phyloP scores from a whole-genome alignment of 2,888 invertebrate genomes.

The Matsumyia berberina region DNA sequence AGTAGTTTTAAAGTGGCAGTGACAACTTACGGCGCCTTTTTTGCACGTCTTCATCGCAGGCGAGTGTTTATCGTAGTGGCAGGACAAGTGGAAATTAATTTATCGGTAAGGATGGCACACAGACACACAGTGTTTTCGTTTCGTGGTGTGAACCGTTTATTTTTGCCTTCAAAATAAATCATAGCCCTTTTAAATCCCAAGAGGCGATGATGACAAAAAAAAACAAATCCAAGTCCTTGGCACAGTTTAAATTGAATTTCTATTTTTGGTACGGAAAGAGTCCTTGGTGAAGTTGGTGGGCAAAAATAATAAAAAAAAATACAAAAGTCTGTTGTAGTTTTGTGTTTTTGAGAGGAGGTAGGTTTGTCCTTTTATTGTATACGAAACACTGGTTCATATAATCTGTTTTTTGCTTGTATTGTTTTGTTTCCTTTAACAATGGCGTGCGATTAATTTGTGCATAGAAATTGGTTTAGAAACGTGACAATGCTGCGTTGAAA shows the following conservation, averaged over 20 bases:
- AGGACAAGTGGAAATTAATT: conserved; percentile 68
- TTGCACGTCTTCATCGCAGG: conserved; percentile 19
- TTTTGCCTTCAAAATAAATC: conserved; percentile 49
- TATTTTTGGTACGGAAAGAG: conserved; percentile 68
- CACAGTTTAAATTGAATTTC: conserved; percentile 76
- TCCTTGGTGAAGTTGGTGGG: conserved; percentile 70
- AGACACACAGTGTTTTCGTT: conserved; percentile 5
- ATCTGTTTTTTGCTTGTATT: conserved; percentile 21
- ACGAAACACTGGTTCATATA: conserved; percentile 53
- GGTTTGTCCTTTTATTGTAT: conserved; percentile 62
- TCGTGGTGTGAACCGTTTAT: conserved; percentile 27
- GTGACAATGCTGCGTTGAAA: not conserved
- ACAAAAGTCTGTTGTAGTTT: conserved; percentile 45
- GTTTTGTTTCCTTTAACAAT: conserved; percentile 21
- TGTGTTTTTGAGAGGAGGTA: conserved; percentile 18
- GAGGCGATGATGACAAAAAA: conserved; percentile 27
- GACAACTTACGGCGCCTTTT: conserved; percentile 64
- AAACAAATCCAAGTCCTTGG: conserved; percentile 61
- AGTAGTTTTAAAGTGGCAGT: conserved; percentile 67
- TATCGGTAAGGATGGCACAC: conserved; percentile 59
- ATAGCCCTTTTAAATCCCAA: conserved; percentile 28
- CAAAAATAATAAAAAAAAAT: conserved; percentile 25
- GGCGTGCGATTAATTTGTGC: conserved; percentile 15
- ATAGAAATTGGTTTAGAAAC: conserved; percentile 25
- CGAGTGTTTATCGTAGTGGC: conserved; percentile 45